Evolutionary conservation across 2,113 vertebrate species (phyloP), one percentile per base, ranked within the genome.

Genomic region (Tympanuchus pallidicinctus): DNA sequence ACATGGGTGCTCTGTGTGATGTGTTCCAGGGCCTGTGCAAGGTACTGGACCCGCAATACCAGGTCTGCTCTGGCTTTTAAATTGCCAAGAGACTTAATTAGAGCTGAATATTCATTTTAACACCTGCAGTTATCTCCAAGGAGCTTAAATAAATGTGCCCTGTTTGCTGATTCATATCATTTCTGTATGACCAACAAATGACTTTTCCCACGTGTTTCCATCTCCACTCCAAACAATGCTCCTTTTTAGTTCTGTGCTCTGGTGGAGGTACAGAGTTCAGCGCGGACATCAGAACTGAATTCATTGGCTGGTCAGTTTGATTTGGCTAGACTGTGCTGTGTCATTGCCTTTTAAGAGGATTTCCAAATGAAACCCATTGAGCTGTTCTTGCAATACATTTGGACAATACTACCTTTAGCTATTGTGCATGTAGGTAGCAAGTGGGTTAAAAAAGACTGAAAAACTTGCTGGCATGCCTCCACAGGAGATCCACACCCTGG

Each of bases 361-460:
- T 93, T 96, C 72, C 40, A 50, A n/a, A 10, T 74, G 60, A 88
- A 89, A 81, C 43, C 50, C 80, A 13, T 14, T 89, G 69, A 88
- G 38, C 8, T 95, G 92, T 74, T 89, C 38, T 83, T 67, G 60
- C 5, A 36, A 40, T 60, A 20, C 27, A n/a, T 81, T 82, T 88
- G 72, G 56, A 80, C 56, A 80, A 43, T 30, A 66, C 2, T 63
- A 17, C 50, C 16, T 63, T 73, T 77, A 56, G n/a, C 64, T 88
- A 21, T 64, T 36, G 36, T 88, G 59, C 48, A 45, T 48, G 15
- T 70, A 74, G 45, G 48, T 88, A 72, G 50, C 64, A 95, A 90
- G 80, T 22, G 85, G 59, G 77, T 77, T 54, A 59, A 88, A 94
- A 95, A 70, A 88, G 19, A 56, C 60, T 70, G 36, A 91, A 91